Percentiles rank a stretch among this genome's conserved stretches.
phyloP scores from a whole-genome alignment of 2,113 vertebrate genomes.

The Xyrauchen texanus region DNA sequence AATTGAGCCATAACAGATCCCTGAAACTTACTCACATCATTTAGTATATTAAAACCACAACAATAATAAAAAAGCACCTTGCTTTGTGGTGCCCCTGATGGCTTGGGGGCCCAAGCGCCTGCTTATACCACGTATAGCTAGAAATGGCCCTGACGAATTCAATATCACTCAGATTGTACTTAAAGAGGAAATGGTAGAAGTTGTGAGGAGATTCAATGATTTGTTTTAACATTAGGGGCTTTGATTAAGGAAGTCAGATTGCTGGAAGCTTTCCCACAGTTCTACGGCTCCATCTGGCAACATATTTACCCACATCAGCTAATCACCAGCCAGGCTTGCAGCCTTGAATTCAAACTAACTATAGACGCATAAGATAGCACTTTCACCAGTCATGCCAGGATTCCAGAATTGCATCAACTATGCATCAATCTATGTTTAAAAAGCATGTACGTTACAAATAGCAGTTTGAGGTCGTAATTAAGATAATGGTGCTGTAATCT shows the following conservation, averaged over 20 bases:
- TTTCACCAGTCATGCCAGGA: conserved; percentile 26
- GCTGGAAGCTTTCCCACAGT: conserved; percentile 34
- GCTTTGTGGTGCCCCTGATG: too few species aligned
- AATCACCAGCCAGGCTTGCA: conserved; percentile 43
- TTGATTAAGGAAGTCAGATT: conserved; percentile 51
- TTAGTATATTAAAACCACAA: too few species aligned
- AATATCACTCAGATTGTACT: not conserved
- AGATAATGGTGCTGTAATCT: too few species aligned
- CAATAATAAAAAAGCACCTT: too few species aligned
- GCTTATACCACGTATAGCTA: too few species aligned
- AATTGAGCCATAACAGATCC: too few species aligned
- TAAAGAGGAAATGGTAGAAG: conserved; percentile 4
- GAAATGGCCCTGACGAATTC: too few species aligned
- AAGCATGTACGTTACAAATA: not conserved
- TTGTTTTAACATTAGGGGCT: conserved; percentile 39
- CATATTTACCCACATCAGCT: conserved; percentile 22
- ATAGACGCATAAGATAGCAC: conserved; percentile 37
- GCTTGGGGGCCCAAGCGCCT: too few species aligned
- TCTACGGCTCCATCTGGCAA: conserved; percentile 43
- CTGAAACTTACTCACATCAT: too few species aligned
- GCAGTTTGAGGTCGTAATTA: too few species aligned
- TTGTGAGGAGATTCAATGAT: conserved; percentile 19
- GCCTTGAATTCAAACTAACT: conserved; percentile 29
- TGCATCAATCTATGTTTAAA: conserved; percentile 6
- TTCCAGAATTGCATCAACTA: conserved; percentile 23